These are phyloP conservation scores for Villa cingulata DNA, from an alignment of 2,888 invertebrate species.

Conservation along the genomic window DNA sequence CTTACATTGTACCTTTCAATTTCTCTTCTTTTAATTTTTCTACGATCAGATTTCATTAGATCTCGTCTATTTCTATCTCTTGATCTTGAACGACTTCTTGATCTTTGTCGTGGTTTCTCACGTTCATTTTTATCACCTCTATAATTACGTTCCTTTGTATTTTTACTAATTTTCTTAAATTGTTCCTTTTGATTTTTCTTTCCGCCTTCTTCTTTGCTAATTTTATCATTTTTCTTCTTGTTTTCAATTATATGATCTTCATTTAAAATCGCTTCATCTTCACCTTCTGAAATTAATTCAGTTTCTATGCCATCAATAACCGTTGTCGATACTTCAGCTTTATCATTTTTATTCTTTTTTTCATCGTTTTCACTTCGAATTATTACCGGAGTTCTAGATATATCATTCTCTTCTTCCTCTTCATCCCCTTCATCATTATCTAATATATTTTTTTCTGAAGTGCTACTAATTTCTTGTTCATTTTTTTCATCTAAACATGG, in stretches of 20 bases:
- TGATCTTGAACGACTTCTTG: conserved; percentile 23
- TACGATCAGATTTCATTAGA: background rate
- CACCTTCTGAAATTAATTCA: conserved; percentile 62
- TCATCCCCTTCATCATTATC: conserved; percentile 16
- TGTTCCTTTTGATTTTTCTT: conserved; percentile 40
- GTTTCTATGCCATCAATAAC: conserved; percentile 51
- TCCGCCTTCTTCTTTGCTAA: conserved; percentile 18
- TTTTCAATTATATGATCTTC: conserved; percentile 38
- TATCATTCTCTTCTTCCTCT: conserved; percentile 12
- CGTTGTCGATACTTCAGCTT: conserved; percentile 8
- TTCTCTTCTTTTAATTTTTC: conserved; percentile 52
- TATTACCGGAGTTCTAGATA: conserved; percentile 3
- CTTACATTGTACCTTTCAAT: conserved; percentile 73
- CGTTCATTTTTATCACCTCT: conserved; percentile 46
- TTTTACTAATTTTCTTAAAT: conserved; percentile 72
- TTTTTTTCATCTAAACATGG: conserved; percentile 56
- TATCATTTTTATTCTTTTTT: conserved; percentile 12
- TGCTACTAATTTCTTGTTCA: conserved; percentile 14
- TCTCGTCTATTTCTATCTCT: conserved; percentile 29
- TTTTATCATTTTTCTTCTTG: conserved; percentile 29
- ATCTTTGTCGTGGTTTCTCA: conserved; percentile 9
- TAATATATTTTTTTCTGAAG: conserved; percentile 10
- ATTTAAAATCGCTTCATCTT: conserved; percentile 50
- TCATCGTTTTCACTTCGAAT: conserved; percentile 18
- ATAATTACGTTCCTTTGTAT: conserved; percentile 63